A percentile compares a stretch with the other conserved stretches of the same genome.
These are phyloP conservation scores for Sturmia bella DNA, from an alignment of 2,888 invertebrate genomes.

Conservation along the genomic window DNA sequence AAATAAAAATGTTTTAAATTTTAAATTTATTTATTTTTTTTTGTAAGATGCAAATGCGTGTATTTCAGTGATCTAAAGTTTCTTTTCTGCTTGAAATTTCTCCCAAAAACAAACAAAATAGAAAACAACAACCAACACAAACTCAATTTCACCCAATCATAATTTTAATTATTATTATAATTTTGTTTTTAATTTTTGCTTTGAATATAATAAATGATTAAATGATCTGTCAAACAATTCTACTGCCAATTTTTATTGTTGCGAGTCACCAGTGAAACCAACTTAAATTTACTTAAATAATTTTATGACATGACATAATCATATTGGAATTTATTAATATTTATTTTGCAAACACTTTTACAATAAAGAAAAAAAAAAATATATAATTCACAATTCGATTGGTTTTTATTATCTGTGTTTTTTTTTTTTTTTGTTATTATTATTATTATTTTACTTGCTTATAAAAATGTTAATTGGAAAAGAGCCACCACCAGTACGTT, in stretches of 20 bases:
- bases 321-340: slow-evolving; percentile 74
- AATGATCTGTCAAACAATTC: slow-evolving; percentile 20
- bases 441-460: too few species aligned
- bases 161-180: not conserved
- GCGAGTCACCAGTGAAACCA: not conserved
- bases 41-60: too few species aligned
- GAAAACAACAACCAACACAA: not conserved
- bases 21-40: too few species aligned
- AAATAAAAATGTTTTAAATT: too few species aligned
- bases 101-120: too few species aligned
- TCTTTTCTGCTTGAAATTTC: too few species aligned
- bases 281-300: slow-evolving; percentile 63
- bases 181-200: not conserved
- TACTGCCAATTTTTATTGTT: slow-evolving; percentile 9
- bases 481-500: slow-evolving; percentile 7
- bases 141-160: not conserved
- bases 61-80: too few species aligned
- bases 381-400: slow-evolving; percentile 42
- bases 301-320: slow-evolving; percentile 75
- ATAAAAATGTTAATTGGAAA: slow-evolving; percentile 3
- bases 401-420: slow-evolving; percentile 10
- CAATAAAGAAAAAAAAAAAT: slow-evolving; percentile 13
- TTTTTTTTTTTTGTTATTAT: too few species aligned
- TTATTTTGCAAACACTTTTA: slow-evolving; percentile 42
- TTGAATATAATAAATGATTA: slow-evolving; percentile 5